These are phyloP conservation scores for Dasysyrphus albostriatus DNA, from an alignment of 2,888 invertebrate genomes.

Conservation along the genomic window DNA sequence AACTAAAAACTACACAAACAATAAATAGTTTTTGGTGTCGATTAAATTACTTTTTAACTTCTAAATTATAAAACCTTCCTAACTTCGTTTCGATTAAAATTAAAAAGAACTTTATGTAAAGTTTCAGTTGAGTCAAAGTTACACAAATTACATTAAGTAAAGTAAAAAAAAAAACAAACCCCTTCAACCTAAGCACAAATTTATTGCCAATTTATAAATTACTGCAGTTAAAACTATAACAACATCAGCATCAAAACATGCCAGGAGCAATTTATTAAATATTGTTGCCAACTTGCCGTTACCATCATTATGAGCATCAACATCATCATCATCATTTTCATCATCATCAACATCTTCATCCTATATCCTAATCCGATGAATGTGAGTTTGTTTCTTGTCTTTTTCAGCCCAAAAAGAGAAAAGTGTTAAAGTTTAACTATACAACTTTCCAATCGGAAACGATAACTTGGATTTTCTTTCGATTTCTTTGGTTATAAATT, in stretches of 20 bases:
- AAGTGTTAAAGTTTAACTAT: constrained; percentile 59
- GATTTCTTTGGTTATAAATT: constrained; percentile 1
- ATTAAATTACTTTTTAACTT: constrained; percentile 4
- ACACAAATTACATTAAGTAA: constrained; percentile 4
- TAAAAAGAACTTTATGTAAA: constrained; percentile 26
- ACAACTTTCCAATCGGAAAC: constrained; percentile 62
- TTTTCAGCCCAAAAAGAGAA: constrained; percentile 5
- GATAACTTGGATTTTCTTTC: constrained; percentile 50
- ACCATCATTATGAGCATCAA: not conserved
- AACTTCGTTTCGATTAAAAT: not conserved
- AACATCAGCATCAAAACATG: constrained; percentile 22
- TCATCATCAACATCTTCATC: constrained; percentile 11
- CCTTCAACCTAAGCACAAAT: constrained; percentile 12
- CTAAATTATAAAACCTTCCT: not conserved
- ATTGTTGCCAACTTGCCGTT: constrained; percentile 36
- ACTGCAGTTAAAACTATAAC: constrained; percentile 38
- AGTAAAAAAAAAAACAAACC: not conserved
- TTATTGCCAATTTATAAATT: constrained; percentile 44
- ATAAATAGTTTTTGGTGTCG: not conserved
- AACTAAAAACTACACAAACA: not conserved
- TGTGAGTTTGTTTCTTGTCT: constrained; percentile 14
- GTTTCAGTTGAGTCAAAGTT: constrained; percentile 3
- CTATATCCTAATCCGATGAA: constrained; percentile 33
- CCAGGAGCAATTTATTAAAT: constrained; percentile 38
- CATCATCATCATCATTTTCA: constrained; percentile 18